Evolutionary conservation across 1,140 invertebrate species (phyloP), one percentile per base, ranked within the genome.

Genomic region (Atopsyche davidsoni): DNA sequence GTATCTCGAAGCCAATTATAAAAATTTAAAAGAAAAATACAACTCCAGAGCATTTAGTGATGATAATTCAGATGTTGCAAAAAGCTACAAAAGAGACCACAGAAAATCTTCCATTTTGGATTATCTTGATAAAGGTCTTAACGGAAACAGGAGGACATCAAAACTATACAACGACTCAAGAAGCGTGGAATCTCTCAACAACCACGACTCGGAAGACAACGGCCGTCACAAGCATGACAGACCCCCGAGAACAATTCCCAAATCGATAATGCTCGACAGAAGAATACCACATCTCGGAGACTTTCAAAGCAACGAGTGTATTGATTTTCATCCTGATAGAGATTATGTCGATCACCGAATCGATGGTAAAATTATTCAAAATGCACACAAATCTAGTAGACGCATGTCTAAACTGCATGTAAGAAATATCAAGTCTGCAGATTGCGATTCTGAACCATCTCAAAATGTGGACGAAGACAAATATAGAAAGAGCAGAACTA

Each of bases 371-470:
- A 64, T 74, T 0, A 52, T 74, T 19, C 69, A 72, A 49, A 74
- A 72, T 59, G 69, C 70, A 10, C 69, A 72, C 48, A 74, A 74
- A 53, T 72, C 72, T 1, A 72, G 68, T 47, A 58, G 72, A 35
- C 56, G 72, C 28, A 60, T 67, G 6, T 71, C 72, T 1, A 69
- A 68, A 50, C 28, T 68, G 1, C 65, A 83, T 52, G 72, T 75
- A 34, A 69, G 79, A 23, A 83, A 78, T 59, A 75, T 79, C 0
- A 82, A 82, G 59, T 81, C 79, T 2, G 69, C 79, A 11, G 82
- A 84, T 61, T 81, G 83, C 57, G 82, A 84, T 58, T 80, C 77
- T 9, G 79, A 81, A 61, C 65, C 68, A 23, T 75, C 72, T 18
- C 75, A 77, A 51, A 73, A 66, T 43, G 67, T 66, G 6, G 64